Conservation (phyloP, 2,113 vertebrate species). For the Sinosuthora webbiana region DNA sequence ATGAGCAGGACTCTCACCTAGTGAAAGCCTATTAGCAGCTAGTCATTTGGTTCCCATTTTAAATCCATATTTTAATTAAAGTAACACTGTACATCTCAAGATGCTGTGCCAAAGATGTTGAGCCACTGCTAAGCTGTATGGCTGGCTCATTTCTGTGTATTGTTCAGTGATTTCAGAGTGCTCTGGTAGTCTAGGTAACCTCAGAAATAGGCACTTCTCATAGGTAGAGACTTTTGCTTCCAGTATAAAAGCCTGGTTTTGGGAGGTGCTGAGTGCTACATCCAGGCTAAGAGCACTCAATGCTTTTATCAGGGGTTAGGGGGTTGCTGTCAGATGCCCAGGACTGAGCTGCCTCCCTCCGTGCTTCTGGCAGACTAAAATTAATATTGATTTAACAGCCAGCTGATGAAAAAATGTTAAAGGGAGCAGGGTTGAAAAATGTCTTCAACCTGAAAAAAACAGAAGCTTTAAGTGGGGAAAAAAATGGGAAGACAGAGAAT, state of each 20-base stretch:
- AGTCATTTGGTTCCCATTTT: background rate
- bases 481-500: background rate
- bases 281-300: background rate
- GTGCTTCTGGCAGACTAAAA: background rate
- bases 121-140: background rate
- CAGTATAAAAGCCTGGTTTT: background rate
- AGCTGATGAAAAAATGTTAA: background rate
- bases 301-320: background rate
- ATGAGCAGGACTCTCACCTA: background rate
- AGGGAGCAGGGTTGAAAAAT: background rate
- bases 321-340: background rate
- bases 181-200: conserved; percentile 61
- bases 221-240: background rate
- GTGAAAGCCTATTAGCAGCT: background rate
- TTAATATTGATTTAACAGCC: background rate
- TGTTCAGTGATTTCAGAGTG: conserved; percentile 2
- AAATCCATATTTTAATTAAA: background rate
- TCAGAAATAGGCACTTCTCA: conserved; percentile 11
- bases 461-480: background rate
- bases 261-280: background rate
- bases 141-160: background rate
- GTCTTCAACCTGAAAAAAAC: background rate
- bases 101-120: background rate
- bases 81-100: background rate
- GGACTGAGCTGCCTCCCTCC: background rate